A percentile compares a stretch with the other conserved stretches of the same genome.
Conservation (phyloP, 1,140 invertebrate genomes). For the Euura saliciscinereae region DNA sequence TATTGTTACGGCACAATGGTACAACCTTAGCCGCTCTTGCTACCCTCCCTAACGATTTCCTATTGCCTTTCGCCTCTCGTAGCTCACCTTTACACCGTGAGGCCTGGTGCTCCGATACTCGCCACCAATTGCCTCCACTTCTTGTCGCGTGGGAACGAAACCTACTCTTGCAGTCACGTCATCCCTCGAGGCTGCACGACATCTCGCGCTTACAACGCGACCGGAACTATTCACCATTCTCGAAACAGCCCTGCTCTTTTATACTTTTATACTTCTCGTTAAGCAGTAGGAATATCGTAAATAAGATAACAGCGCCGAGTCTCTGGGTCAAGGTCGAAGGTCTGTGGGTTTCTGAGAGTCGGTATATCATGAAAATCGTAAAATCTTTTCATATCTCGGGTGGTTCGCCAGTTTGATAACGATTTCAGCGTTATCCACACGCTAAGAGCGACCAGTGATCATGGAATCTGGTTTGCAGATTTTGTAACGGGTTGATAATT, state of each 20-base stretch:
- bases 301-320: too few species aligned
- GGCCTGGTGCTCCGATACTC: background rate
- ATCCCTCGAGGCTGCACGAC: background rate
- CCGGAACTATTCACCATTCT: background rate
- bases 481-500: too few species aligned
- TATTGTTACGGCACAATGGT: background rate
- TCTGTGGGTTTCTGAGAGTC: too few species aligned
- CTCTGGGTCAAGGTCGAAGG: too few species aligned
- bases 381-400: too few species aligned
- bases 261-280: background rate
- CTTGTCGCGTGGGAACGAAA: background rate
- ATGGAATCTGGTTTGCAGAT: too few species aligned
- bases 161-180: background rate
- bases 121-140: background rate
- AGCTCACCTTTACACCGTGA: background rate
- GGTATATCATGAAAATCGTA: too few species aligned
- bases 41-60: background rate
- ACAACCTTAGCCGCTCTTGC: background rate
- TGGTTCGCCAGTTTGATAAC: too few species aligned
- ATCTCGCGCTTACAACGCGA: background rate
- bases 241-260: background rate
- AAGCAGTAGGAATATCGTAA: too few species aligned
- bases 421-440: too few species aligned
- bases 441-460: too few species aligned
- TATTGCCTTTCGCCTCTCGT: background rate